These are phyloP conservation scores for Sprattus sprattus DNA, from an alignment of 2,113 vertebrate genomes.

Conservation along the genomic window DNA sequence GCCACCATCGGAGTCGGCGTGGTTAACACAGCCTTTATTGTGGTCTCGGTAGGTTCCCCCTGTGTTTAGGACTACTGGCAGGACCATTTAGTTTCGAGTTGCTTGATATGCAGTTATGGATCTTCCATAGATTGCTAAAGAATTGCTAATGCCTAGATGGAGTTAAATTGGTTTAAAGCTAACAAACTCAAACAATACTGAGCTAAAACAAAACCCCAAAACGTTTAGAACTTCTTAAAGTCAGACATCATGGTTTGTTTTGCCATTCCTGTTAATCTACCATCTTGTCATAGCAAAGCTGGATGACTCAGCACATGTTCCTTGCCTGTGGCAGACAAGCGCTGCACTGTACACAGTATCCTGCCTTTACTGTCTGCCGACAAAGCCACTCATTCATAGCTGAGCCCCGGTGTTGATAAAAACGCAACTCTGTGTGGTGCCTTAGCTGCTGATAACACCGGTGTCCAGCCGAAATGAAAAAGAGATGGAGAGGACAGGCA, in stretches of 20 bases:
- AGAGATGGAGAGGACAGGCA: not conserved
- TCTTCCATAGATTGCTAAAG: not conserved
- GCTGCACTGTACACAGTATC: not conserved
- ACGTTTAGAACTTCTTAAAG: not conserved
- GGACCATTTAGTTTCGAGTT: not conserved
- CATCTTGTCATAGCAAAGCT: not conserved
- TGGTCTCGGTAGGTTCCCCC: constrained; percentile 86
- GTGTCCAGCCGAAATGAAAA: not conserved
- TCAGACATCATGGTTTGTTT: not conserved
- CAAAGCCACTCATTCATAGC: not conserved
- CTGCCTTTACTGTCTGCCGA: not conserved
- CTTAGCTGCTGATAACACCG: not conserved
- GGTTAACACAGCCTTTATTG: constrained; percentile 92
- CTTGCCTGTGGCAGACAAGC: not conserved
- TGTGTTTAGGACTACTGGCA: not conserved
- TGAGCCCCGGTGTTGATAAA: not conserved
- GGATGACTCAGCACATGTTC: not conserved
- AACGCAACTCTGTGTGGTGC: not conserved
- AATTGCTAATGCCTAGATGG: not conserved
- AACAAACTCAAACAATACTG: not conserved
- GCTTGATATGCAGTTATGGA: not conserved
- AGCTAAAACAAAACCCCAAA: not conserved
- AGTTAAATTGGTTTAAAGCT: not conserved
- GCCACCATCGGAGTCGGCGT: constrained; percentile 92
- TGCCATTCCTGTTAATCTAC: not conserved